Evolutionary conservation across 2,113 vertebrate species (phyloP).

Genomic region (Chionis minor): DNA sequence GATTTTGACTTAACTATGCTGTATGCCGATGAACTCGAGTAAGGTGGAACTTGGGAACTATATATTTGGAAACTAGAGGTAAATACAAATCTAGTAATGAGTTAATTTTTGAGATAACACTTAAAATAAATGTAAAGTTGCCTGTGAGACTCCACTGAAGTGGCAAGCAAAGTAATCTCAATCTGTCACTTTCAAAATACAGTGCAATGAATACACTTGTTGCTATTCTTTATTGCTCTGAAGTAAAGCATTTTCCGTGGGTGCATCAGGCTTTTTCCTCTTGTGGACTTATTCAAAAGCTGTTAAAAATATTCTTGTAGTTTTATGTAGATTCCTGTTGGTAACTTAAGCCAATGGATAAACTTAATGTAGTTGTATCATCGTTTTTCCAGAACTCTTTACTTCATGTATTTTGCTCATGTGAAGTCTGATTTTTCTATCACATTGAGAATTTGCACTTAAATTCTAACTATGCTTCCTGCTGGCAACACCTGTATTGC

Average conservation of each 20-base stretch:
- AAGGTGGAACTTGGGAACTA: neutral
- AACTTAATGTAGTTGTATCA: neutral
- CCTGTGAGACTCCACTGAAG: neutral
- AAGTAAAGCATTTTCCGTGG: neutral
- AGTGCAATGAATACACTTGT: neutral
- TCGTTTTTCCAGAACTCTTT: neutral
- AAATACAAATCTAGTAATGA: neutral
- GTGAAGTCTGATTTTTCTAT: neutral
- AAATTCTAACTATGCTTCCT: neutral
- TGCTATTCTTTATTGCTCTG: neutral
- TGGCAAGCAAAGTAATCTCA: neutral
- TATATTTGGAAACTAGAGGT: neutral
- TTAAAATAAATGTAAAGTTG: neutral
- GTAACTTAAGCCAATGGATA: neutral
- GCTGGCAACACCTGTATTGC: neutral
- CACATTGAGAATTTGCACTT: neutral
- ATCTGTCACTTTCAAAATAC: neutral
- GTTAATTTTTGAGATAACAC: neutral
- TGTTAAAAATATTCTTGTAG: neutral
- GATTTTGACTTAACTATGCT: neutral
- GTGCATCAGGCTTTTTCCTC: neutral
- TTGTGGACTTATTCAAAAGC: neutral
- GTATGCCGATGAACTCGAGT: neutral
- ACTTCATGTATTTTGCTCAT: neutral
- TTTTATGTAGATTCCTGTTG: neutral